A percentile compares a stretch with the other conserved stretches of the same genome.
These are phyloP conservation scores for Bombus huntii DNA, from an alignment of 1,140 invertebrate genomes.

Conservation along the genomic window DNA sequence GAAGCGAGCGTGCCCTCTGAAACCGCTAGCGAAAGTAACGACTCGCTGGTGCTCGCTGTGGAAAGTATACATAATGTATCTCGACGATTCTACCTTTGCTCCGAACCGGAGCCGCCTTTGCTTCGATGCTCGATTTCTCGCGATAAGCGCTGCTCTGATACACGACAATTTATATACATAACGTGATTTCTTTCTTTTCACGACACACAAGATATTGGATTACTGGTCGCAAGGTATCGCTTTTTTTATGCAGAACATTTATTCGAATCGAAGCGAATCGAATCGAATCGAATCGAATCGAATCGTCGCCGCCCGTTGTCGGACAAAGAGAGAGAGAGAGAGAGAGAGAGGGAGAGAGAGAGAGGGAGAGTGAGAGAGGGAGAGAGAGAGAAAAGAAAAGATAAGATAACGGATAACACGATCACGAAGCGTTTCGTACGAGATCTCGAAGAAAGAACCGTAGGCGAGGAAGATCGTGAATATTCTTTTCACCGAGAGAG, in stretches of 20 bases:
- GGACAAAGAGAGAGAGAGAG: neutral
- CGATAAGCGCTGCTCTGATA: neutral
- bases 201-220: conserved; percentile 32
- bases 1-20: conserved; percentile 38
- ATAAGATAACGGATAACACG: neutral
- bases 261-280: neutral
- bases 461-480: neutral
- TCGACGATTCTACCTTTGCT: conserved; percentile 1
- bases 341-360: neutral
- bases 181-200: conserved; percentile 25
- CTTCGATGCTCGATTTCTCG: conserved; percentile 18
- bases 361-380: neutral
- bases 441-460: neutral
- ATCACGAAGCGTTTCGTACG: neutral
- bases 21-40: conserved; percentile 10
- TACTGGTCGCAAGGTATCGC: conserved; percentile 15
- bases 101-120: neutral
- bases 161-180: conserved; percentile 11
- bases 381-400: neutral
- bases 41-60: conserved; percentile 8
- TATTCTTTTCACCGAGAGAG: neutral
- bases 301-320: neutral
- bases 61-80: conserved; percentile 9
- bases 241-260: conserved; percentile 21
- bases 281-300: conserved; percentile 3